Base-by-base conservation (phyloP, 2,888 invertebrate species). In the Noctuana brunneofusca region DNA sequence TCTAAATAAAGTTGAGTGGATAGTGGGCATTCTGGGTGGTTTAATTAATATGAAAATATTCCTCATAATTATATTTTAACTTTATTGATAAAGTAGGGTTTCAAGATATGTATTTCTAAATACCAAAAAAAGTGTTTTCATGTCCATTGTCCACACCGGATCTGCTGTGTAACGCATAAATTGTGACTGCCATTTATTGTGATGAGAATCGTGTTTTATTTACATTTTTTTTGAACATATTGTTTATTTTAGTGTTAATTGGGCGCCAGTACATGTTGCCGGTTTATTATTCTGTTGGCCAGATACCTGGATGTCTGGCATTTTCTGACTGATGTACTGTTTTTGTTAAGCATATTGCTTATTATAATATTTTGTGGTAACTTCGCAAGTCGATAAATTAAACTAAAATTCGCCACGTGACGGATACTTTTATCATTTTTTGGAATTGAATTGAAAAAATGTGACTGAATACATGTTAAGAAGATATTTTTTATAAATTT, bases 181-280 rank as follows among this genome's bases (percentile, higher is more conserved):
- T 64, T 58, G 63, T 64, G 69, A 73, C 74, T 74, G 75, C 75
- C 75, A 72, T 74, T 69, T 67, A 71, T 71, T 74, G 72, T 71
- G 71, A 75, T 72, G 68, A 68, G 63, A 65, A 66, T 67, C 46
- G 16, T 59, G 30, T 54, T 60, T n/a, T 60, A 48, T 60, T 60
- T 60, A 54, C 60, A 48, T 54, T 35, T 60, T 58, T 58, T 60
- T 32, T 16, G 14, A 27, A 48, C 0, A 27, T 60, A 18, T 46
- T 46, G 59, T 53, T 46, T 60, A 60, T 54, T 48, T 54, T 46
- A 54, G 46, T 35, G 68, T 69, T 68, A 49, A 18, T 38, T 27
- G 54, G 30, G 20, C 14, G 55, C 55, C 41, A 6, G 46, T 53
- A 35, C 41, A 12, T 22, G 53, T 35, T 16, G 32, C 32, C 30